A percentile compares a stretch with the other conserved stretches of the same genome.
phyloP scores from a whole-genome alignment of 1,140 invertebrate genomes.

The Triops cancriformis region DNA sequence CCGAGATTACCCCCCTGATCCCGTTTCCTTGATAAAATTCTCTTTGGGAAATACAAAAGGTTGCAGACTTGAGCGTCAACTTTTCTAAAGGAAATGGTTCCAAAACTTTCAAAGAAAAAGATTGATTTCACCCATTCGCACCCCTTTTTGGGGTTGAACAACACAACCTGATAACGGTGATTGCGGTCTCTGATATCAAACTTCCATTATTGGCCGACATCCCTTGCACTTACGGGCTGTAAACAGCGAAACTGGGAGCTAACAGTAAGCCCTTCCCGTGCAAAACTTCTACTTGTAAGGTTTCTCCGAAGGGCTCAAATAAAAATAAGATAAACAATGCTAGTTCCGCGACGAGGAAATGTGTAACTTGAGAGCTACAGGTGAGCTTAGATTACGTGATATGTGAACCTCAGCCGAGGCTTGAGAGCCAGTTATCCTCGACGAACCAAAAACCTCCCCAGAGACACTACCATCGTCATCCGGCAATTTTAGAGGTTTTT shows the following conservation, averaged over 20 bases:
- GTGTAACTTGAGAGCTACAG: conserved; percentile 10
- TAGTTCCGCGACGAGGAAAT: not conserved
- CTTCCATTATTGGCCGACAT: not conserved
- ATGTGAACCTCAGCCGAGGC: not conserved
- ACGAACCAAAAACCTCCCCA: not conserved
- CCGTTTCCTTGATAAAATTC: not conserved
- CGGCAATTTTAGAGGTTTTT: conserved; percentile 14
- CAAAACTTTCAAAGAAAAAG: not conserved
- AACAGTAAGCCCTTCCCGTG: no score
- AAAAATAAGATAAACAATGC: conserved; percentile 1
- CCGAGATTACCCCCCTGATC: not conserved
- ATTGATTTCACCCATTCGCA: not conserved
- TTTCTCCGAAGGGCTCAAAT: not conserved
- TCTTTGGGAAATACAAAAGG: not conserved
- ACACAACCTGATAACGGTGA: not conserved
- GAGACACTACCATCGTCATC: not conserved
- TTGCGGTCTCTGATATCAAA: conserved; percentile 8
- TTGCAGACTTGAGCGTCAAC: not conserved
- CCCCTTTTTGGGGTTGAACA: not conserved
- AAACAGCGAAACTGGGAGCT: no score
- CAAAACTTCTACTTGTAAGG: no score
- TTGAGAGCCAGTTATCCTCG: not conserved
- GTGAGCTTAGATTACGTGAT: conserved; percentile 13
- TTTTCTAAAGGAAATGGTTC: not conserved
- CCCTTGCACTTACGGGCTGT: not conserved